phyloP scores from a whole-genome alignment of 1,140 invertebrate species.

The Neuroterus valhalla region DNA sequence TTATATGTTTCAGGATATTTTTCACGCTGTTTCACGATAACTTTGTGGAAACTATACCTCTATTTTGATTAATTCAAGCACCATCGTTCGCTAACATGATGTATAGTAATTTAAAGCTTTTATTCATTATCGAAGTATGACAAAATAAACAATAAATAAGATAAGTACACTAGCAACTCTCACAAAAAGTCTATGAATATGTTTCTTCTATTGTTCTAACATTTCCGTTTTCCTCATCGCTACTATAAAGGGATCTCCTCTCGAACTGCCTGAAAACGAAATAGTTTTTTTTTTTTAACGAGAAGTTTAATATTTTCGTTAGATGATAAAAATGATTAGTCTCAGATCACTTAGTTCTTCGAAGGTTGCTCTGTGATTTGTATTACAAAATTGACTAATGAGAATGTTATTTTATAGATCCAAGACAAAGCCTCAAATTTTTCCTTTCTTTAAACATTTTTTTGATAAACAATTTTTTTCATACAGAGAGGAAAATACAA shows the following conservation, averaged over 20 bases:
- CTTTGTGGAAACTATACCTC: not conserved
- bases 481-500: no score
- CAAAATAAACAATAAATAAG: no score
- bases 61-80: no score
- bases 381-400: slow-evolving; percentile 4
- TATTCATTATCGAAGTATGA: slow-evolving; percentile 2
- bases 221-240: slow-evolving; percentile 24
- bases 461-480: no score
- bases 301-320: not conserved
- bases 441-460: no score
- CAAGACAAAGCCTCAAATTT: no score
- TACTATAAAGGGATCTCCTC: slow-evolving; percentile 71
- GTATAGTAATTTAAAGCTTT: no score
- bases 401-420: slow-evolving; percentile 29
- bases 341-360: slow-evolving; percentile 37
- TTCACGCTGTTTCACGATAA: not conserved
- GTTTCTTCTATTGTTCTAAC: no score
- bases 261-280: slow-evolving; percentile 66
- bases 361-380: not conserved
- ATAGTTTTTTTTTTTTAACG: not conserved
- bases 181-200: no score
- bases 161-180: no score
- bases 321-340: not conserved
- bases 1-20: not conserved
- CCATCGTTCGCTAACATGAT: no score